A percentile compares a stretch with the other conserved stretches of the same genome.
Conservation (phyloP, 2,888 invertebrate species). For the Melikaiella ostensackeni region DNA sequence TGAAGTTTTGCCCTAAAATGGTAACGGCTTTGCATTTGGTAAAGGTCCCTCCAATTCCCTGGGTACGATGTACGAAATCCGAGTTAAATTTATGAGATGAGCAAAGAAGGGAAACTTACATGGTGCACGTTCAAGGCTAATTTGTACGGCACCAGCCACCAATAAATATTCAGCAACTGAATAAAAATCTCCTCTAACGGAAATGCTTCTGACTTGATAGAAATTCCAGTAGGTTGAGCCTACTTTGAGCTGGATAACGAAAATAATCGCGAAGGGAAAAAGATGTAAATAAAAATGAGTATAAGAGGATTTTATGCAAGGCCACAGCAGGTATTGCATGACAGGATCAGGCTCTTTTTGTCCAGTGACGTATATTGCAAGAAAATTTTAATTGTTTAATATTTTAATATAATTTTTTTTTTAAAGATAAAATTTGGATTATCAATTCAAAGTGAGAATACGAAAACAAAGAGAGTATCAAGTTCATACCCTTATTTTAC, state of each 20-base stretch:
- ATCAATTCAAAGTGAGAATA: too few relatives aligned
- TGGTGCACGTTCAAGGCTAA: slow-evolving; percentile 32
- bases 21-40: slow-evolving; percentile 14
- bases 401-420: too few relatives aligned
- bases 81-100: slow-evolving; percentile 27
- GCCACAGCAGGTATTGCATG: not conserved
- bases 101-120: slow-evolving; percentile 17
- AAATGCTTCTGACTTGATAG: slow-evolving; percentile 8
- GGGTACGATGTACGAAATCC: slow-evolving; percentile 22
- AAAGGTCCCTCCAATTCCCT: not conserved
- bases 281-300: slow-evolving; percentile 23
- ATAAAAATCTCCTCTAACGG: not conserved
- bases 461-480: too few relatives aligned
- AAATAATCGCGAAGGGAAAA: slow-evolving; percentile 49
- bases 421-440: too few relatives aligned
- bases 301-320: not conserved
- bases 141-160: slow-evolving; percentile 3
- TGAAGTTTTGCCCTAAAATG: slow-evolving; percentile 25
- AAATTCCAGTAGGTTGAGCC: slow-evolving; percentile 4
- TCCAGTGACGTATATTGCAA: not conserved
- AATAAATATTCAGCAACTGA: slow-evolving; percentile 15
- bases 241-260: slow-evolving; percentile 37
- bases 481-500: too few relatives aligned
- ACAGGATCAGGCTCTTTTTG: not conserved
- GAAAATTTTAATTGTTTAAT: not conserved